Percentiles rank a stretch among this genome's conserved stretches.
Conservation (phyloP, 2,888 invertebrate species). For the Sialis fuliginosa region DNA sequence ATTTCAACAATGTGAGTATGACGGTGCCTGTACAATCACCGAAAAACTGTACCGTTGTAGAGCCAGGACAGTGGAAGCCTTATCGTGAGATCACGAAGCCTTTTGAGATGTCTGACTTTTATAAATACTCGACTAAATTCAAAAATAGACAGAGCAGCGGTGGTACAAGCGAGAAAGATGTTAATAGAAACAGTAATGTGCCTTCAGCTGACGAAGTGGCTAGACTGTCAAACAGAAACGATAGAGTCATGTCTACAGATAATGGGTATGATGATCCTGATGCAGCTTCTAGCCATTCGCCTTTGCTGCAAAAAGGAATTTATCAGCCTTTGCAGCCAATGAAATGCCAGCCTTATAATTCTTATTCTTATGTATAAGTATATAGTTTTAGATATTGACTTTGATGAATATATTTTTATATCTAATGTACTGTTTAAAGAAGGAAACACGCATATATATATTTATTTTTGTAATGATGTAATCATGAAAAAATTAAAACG, state of each 20-base stretch:
- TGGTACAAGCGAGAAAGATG: neutral
- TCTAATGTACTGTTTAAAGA: too few species aligned
- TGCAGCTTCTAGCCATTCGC: neutral
- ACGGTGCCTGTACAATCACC: constrained; percentile 43
- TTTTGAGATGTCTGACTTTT: constrained; percentile 95
- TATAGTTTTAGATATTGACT: too few species aligned
- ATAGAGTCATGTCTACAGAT: neutral
- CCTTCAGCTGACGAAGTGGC: neutral
- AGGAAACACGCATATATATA: too few species aligned
- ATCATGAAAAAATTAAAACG: too few species aligned
- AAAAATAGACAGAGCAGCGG: constrained; percentile 31
- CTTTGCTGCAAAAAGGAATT: constrained; percentile 21
- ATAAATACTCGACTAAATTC: constrained; percentile 91
- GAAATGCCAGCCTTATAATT: constrained; percentile 25
- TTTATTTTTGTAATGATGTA: too few species aligned
- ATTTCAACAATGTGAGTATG: constrained; percentile 20
- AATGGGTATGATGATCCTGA: neutral
- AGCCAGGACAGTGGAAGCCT: constrained; percentile 77
- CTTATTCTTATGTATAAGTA: too few species aligned
- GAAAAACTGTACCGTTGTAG: constrained; percentile 68
- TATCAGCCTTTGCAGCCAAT: constrained; percentile 31
- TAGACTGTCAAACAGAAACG: neutral
- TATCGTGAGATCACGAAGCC: constrained; percentile 90
- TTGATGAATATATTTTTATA: too few species aligned
- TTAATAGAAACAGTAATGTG: neutral